Conservation (phyloP, 1,140 invertebrate genomes). For the Megalonaias nervosa region DNA sequence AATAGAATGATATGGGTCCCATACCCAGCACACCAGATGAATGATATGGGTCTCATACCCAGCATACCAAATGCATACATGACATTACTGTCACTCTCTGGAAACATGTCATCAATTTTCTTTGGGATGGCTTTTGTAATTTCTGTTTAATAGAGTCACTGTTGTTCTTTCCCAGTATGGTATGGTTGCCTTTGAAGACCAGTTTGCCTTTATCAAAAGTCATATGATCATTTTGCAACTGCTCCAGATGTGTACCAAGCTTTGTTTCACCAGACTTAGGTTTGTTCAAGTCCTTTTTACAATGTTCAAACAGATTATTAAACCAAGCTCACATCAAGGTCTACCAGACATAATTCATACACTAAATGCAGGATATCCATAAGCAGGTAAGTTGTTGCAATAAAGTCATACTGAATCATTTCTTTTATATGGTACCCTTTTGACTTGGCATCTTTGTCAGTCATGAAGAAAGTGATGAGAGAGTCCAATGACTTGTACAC, state of each 20-base stretch:
- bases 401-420: constrained; percentile 17
- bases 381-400: no score
- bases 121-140: constrained; percentile 14
- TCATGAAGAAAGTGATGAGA: constrained; percentile 15
- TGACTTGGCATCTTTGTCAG: constrained; percentile 23
- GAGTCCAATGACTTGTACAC: constrained; percentile 22
- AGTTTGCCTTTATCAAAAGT: constrained; percentile 5
- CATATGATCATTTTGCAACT: background rate
- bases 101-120: constrained; percentile 15
- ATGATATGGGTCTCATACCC: constrained; percentile 12
- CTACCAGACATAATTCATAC: no score
- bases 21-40: constrained; percentile 8
- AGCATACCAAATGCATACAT: constrained; percentile 23
- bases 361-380: no score
- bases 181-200: constrained; percentile 14
- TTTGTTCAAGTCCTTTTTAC: no score
- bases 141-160: constrained; percentile 6
- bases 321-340: no score
- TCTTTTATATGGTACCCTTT: constrained; percentile 25
- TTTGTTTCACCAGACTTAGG: no score
- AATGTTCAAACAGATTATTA: no score
- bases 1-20: constrained; percentile 6
- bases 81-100: constrained; percentile 21
- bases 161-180: constrained; percentile 12
- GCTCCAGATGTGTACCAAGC: no score